Evolutionary conservation across 2,797 vertebrate species (phyloP), one percentile per base, ranked within the genome.

Genomic region (Australoheros facetus): DNA sequence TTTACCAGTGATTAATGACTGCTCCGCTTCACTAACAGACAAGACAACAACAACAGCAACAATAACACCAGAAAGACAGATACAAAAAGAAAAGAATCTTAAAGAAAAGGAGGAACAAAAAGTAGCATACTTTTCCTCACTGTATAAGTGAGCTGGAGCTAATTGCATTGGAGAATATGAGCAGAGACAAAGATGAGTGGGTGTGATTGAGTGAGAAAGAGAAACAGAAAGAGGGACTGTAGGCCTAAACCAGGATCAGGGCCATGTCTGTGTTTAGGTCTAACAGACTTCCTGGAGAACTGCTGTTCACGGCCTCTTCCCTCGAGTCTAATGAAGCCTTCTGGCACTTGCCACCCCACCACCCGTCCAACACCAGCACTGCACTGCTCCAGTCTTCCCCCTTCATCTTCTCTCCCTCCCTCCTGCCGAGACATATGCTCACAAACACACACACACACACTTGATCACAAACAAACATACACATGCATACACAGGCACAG

Each of bases 1-100:
- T 94, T 94, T 94, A 94, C 88, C 81, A 85, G 82, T 93, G 92
- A 94, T 94, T 93, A 94, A 94, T 93, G 92, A 87, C 83, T 89
- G 85, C 91, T 88, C 53, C 17, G 84, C 89, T 93, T 85, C 88
- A 51, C 89, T 85, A 91, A 92, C 90, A 93, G 87, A 91, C 84
- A 85, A 71, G 14, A 75, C 80, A 85, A 83, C 89, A 92, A 82
- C 89, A 90, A 86, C 85, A 90, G 90, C 89, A 92, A 87, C 87
- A 90, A 86, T 85, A 90, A 90, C 78, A 88, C 30, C 75, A 80
- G 64, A 86, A 80, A 90, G 75, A 87, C 54, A 71, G 79, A 86
- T 55, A 62, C 45, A 53, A 30, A 26, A 39, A 19, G 32, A 55
- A 62, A 34, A 4, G 12, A 73, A 80, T 73, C 42, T 32, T 34